Base-by-base conservation (phyloP, 1,140 invertebrate species). In the Paralvinella palmiformis region DNA sequence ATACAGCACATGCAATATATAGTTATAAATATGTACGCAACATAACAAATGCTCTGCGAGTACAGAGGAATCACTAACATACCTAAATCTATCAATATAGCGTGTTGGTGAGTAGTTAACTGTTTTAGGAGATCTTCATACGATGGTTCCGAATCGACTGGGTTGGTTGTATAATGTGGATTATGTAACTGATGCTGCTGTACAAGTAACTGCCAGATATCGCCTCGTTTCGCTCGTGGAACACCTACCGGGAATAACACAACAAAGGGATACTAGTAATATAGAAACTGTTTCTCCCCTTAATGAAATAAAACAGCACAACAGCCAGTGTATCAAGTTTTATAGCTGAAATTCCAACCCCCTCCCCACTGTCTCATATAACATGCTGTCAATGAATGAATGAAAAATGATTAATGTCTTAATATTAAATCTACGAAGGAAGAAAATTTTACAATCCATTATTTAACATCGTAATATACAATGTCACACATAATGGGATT, bases 81-180 rank as follows among this genome's bases (percentile, higher is more conserved):
- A 88, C 89, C 91, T 55, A 95, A 79, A 80, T 95, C 92, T 62
- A 94, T 92, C 15, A 94, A 84, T 71, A 98, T 98, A 0, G 92
- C 91, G 79, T 97, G 94, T 74, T 96, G 94, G 72, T 96, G 91
- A 17, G 92, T 91, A 3, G 94, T 96, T 1, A 97, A 83, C 71
- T 94, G 89, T 62, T 89, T 88, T 3, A 96, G 78, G 17, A 96
- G 82, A 2, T 88, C 83, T 36, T 89, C 86, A 78, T 96, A 97
- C 27, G 3, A 60, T 62, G 57, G 35, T 48, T 53, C 56, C n/a
- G 71, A 67, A 20, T 72, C 63, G 2, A 68, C 60, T 36, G 27
- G 32, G 15, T 20, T 10, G 24, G 7, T 56, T 33, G 41, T 35
- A 10, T 56, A 59, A 17, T 64, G 53, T 56, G 50, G 82, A 60